A percentile compares a stretch with the other conserved stretches of the same genome.
Evolutionary conservation across 2,888 invertebrate species (phyloP).

Genomic region (Meganola albula): DNA sequence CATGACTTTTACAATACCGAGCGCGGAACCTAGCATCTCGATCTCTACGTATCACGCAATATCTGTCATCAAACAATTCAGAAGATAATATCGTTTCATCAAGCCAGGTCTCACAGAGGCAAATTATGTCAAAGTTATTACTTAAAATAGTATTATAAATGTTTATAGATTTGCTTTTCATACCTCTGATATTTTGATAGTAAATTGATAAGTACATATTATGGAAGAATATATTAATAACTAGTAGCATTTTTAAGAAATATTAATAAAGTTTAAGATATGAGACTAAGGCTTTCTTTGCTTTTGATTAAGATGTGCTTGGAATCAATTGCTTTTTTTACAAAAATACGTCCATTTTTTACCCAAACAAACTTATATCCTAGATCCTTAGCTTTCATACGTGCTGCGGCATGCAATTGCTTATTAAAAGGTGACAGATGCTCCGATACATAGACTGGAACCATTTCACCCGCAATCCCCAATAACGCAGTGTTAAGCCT

Average conservation of each 20-base stretch:
- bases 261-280: slow-evolving; percentile 1
- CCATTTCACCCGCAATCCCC: slow-evolving; percentile 2
- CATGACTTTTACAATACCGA: slow-evolving; percentile 1
- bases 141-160: slow-evolving; percentile 1
- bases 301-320: slow-evolving; percentile 2
- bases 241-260: background rate
- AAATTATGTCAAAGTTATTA: slow-evolving; percentile 5
- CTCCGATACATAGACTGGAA: slow-evolving; percentile 7
- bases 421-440: slow-evolving; percentile 5
- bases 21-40: slow-evolving; percentile 1
- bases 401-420: slow-evolving; percentile 1
- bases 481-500: slow-evolving; percentile 4
- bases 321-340: background rate
- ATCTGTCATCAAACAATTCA: slow-evolving; percentile 6
- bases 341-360: slow-evolving; percentile 5
- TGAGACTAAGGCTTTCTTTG: slow-evolving; percentile 1
- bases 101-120: background rate
- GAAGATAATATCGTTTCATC: slow-evolving; percentile 4
- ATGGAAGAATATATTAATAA: background rate
- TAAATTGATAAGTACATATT: slow-evolving; percentile 3
- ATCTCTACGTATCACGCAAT: slow-evolving; percentile 7
- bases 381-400: slow-evolving; percentile 2
- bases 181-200: slow-evolving; percentile 6
- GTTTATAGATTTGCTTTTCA: slow-evolving; percentile 3
- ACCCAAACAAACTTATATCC: slow-evolving; percentile 8